phyloP scores from a whole-genome alignment of 2,888 invertebrate genomes.

The Brachynemurus nebulosus region DNA sequence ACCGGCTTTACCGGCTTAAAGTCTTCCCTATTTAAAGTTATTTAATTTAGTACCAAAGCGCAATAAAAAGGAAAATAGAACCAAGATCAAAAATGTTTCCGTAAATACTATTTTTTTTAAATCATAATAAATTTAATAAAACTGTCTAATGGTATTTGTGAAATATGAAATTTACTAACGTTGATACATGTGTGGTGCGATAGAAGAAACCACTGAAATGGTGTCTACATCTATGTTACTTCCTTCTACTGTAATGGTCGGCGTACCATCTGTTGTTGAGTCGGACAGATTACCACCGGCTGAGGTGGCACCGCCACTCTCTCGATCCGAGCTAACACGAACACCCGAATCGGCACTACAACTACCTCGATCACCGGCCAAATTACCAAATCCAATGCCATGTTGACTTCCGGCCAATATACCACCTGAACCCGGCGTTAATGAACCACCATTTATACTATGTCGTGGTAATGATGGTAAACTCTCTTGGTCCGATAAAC shows the following conservation, averaged over 20 bases:
- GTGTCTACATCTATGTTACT: slow-evolving; percentile 57
- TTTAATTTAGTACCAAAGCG: too few species aligned
- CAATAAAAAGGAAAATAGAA: too few species aligned
- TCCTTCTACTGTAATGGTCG: slow-evolving; percentile 40
- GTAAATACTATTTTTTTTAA: background rate
- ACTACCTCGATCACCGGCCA: slow-evolving; percentile 59
- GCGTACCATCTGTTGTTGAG: slow-evolving; percentile 61
- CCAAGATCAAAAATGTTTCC: too few species aligned
- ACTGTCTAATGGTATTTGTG: background rate
- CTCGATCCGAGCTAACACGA: slow-evolving; percentile 67
- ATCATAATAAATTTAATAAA: background rate
- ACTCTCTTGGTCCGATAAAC: slow-evolving; percentile 74
- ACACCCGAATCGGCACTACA: slow-evolving; percentile 81
- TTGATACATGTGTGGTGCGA: slow-evolving; percentile 57
- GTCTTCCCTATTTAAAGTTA: too few species aligned
- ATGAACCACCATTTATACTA: slow-evolving; percentile 44
- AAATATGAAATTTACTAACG: slow-evolving; percentile 36
- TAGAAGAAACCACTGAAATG: slow-evolving; percentile 54
- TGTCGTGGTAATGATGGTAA: slow-evolving; percentile 52
- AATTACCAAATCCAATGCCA: slow-evolving; percentile 34
- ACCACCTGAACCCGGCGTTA: slow-evolving; percentile 43
- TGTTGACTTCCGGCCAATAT: slow-evolving; percentile 34
- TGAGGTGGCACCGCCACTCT: slow-evolving; percentile 66
- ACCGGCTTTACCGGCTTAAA: too few species aligned
- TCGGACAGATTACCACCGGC: slow-evolving; percentile 71